These are phyloP conservation scores for Blastobasis adustella DNA, from an alignment of 2,888 invertebrate genomes.

Conservation along the genomic window DNA sequence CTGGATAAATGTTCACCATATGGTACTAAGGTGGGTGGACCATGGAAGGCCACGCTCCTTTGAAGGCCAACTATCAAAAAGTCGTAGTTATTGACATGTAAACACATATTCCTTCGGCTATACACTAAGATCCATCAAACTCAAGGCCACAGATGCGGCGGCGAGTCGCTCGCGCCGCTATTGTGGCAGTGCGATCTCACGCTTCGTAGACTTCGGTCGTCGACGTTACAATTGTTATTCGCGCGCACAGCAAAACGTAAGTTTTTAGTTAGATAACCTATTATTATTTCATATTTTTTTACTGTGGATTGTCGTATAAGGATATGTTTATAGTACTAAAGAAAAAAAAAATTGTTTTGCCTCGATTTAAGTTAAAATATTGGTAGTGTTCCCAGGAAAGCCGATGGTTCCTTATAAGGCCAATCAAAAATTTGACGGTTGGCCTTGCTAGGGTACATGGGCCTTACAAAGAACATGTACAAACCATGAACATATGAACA, in stretches of 20 bases:
- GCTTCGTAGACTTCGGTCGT: constrained; percentile 12
- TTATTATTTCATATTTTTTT: constrained; percentile 12
- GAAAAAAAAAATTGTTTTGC: constrained; percentile 13
- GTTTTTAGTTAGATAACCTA: constrained; percentile 9
- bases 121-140: constrained; percentile 10
- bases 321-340: constrained; percentile 11
- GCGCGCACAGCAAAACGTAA: constrained; percentile 8
- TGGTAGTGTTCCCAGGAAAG: constrained; percentile 18
- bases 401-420: constrained; percentile 20
- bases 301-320: constrained; percentile 17
- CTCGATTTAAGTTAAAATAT: constrained; percentile 15
- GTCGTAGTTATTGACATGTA: constrained; percentile 9
- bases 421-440: constrained; percentile 17
- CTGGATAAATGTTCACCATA: no score
- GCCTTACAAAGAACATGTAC: constrained; percentile 9
- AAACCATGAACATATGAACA: constrained; percentile 5
- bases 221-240: constrained; percentile 7
- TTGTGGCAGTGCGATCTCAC: constrained; percentile 8
- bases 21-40: constrained; percentile 10
- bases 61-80: constrained; percentile 14
- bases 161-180: constrained; percentile 9
- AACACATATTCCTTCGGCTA: constrained; percentile 9
- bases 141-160: constrained; percentile 11
- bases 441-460: constrained; percentile 15
- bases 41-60: constrained; percentile 15